Evolutionary conservation across 1,140 invertebrate species (phyloP).

Genomic region (Pogonus chalceus): DNA sequence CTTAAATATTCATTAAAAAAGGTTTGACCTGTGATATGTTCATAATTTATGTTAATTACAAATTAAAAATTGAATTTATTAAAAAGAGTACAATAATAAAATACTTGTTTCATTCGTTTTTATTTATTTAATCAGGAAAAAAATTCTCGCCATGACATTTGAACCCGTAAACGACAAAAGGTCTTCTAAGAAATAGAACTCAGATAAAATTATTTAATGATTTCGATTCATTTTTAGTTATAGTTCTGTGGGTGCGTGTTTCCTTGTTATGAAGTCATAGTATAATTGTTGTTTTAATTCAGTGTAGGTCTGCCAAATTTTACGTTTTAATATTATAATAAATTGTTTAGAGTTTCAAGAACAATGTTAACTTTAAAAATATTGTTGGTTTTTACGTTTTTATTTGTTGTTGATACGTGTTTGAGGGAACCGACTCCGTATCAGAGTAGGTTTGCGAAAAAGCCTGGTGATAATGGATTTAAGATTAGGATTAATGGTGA

Average conservation of each 20-base stretch:
- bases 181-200: neutral
- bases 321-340: neutral
- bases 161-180: neutral
- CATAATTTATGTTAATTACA: neutral
- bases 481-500: constrained; percentile 64
- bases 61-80: neutral
- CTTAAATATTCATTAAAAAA: neutral
- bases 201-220: neutral
- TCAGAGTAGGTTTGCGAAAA: constrained; percentile 34
- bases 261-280: neutral
- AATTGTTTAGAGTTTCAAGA: neutral
- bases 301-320: neutral
- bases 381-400: constrained; percentile 5
- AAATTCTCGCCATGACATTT: neutral
- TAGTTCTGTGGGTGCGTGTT: neutral
- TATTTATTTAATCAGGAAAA: neutral
- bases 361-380: neutral
- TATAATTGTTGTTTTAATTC: neutral
- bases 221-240: no score
- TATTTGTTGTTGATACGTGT: constrained; percentile 22
- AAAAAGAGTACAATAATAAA: neutral
- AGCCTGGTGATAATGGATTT: constrained; percentile 71
- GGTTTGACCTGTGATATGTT: constrained; percentile 4
- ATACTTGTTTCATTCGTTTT: no score
- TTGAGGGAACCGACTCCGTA: constrained; percentile 26